phyloP scores from a whole-genome alignment of 1,140 invertebrate species.

The Uloborus diversus region DNA sequence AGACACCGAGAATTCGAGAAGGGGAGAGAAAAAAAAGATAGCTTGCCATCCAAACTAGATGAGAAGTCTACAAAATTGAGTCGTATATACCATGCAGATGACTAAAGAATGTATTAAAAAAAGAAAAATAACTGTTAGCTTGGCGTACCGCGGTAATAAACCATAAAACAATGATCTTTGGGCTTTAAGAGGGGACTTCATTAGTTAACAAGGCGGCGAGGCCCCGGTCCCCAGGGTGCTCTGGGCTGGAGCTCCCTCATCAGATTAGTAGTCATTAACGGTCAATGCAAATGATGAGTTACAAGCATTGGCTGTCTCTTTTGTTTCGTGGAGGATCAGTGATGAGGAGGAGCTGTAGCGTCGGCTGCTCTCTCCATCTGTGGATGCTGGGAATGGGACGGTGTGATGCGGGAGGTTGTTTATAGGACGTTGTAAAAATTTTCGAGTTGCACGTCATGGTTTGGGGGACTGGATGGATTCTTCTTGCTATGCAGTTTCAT shows the following conservation, averaged over 20 bases:
- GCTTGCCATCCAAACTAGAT: conserved; percentile 15
- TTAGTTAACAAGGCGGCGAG: conserved; percentile 37
- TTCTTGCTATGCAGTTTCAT: too few species aligned
- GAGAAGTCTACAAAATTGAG: conserved; percentile 19
- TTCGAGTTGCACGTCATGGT: too few species aligned
- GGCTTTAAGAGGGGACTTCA: conserved; percentile 31
- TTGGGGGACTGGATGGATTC: too few species aligned
- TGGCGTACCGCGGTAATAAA: conserved; percentile 43
- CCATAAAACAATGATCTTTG: conserved; percentile 29
- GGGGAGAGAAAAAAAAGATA: too few species aligned
- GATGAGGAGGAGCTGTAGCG: conserved; percentile 26
- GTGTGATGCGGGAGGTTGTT: conserved; percentile 3
- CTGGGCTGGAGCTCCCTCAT: conserved; percentile 27
- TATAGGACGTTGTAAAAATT: too few species aligned
- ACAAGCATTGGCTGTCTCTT: conserved; percentile 29
- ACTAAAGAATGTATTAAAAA: too few species aligned
- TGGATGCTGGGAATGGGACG: background rate
- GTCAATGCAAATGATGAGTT: conserved; percentile 57
- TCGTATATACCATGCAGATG: too few species aligned
- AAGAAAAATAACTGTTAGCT: too few species aligned
- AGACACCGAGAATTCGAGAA: too few species aligned
- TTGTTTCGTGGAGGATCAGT: conserved; percentile 32
- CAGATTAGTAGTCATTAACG: conserved; percentile 55
- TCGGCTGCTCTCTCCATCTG: conserved; percentile 30
- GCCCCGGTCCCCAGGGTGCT: conserved; percentile 19